Percentiles rank a stretch among this genome's conserved stretches.
These are phyloP conservation scores for Myrmecobius fasciatus DNA, from an alignment of 2,113 vertebrate species.

Conservation along the genomic window DNA sequence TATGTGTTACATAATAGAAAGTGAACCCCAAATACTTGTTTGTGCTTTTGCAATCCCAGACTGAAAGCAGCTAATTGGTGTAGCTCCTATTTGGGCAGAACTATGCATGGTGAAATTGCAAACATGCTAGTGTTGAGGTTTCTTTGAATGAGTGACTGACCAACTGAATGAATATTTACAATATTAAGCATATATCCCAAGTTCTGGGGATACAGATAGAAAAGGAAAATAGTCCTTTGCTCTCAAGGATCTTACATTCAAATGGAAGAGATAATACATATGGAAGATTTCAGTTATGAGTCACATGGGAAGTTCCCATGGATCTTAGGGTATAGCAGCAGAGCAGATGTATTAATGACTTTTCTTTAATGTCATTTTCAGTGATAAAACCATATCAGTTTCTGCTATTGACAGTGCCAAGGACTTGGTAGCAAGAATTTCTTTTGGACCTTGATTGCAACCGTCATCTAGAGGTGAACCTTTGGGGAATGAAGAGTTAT, in stretches of 20 bases:
- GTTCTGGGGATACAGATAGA: neutral
- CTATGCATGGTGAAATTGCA: neutral
- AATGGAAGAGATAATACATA: neutral
- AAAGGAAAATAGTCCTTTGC: neutral
- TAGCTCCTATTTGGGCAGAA: constrained; percentile 23
- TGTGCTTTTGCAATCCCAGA: constrained; percentile 78
- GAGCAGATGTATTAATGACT: neutral
- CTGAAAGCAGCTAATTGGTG: constrained; percentile 83
- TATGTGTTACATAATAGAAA: constrained; percentile 82
- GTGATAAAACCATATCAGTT: neutral
- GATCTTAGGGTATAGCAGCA: neutral
- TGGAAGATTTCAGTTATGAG: neutral
- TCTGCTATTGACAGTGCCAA: neutral
- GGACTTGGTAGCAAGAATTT: neutral
- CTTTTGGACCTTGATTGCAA: neutral
- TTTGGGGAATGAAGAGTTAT: neutral
- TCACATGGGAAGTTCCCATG: neutral
- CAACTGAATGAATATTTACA: neutral
- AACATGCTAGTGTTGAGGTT: neutral
- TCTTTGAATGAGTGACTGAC: neutral
- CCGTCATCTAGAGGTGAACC: neutral
- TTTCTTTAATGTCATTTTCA: neutral
- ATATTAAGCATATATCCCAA: neutral
- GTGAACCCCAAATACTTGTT: constrained; percentile 83
- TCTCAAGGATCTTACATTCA: neutral